Evolutionary conservation across 2,888 invertebrate genomes (phyloP).

Genomic region (Physocephala rufipes): DNA sequence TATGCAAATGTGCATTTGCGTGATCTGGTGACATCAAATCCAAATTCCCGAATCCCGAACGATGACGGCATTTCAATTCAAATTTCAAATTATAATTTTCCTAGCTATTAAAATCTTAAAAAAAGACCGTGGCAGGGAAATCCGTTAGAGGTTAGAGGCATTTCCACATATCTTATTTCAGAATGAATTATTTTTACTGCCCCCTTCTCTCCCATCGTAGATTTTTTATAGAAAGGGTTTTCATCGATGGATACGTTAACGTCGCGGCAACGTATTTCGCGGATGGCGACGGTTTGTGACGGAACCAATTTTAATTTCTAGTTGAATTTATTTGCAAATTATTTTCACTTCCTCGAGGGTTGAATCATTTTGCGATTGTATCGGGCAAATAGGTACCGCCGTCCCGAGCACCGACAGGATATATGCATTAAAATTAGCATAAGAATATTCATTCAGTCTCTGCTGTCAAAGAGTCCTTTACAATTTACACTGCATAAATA

Average conservation of each 20-base stretch:
- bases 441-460: not conserved
- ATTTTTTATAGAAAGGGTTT: slow-evolving; percentile 11
- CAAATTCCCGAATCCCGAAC: no score
- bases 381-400: not conserved
- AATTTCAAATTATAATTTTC: slow-evolving; percentile 36
- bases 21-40: slow-evolving; percentile 25
- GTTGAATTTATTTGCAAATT: slow-evolving; percentile 31
- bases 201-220: not conserved
- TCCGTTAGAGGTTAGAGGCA: slow-evolving; percentile 17
- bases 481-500: not conserved
- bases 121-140: slow-evolving; percentile 18
- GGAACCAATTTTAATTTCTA: slow-evolving; percentile 40
- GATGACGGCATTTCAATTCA: slow-evolving; percentile 40
- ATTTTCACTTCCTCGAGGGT: slow-evolving; percentile 9
- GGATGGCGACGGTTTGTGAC: slow-evolving; percentile 1
- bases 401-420: not conserved
- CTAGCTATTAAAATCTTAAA: slow-evolving; percentile 28
- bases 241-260: not conserved
- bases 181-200: slow-evolving; percentile 8
- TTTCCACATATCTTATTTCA: slow-evolving; percentile 18
- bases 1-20: slow-evolving; percentile 24
- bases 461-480: not conserved
- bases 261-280: not conserved
- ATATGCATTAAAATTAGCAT: slow-evolving; percentile 10
- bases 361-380: slow-evolving; percentile 10